These are phyloP conservation scores for Lochmaea capreae DNA, from an alignment of 2,888 invertebrate genomes.

Conservation along the genomic window DNA sequence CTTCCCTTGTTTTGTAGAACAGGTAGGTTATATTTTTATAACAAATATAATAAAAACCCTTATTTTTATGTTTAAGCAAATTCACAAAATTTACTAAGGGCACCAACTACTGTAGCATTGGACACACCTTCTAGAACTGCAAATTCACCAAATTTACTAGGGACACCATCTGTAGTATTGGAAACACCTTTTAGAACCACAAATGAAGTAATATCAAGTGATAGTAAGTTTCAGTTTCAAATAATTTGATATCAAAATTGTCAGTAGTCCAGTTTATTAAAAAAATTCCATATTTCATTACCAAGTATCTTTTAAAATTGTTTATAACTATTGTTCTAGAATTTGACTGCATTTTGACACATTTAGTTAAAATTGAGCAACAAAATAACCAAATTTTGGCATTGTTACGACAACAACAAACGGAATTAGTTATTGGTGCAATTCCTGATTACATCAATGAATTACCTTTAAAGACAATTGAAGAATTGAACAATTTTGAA, in stretches of 20 bases:
- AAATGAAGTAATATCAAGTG: too few species aligned
- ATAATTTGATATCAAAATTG: background rate
- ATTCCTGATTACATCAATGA: too few species aligned
- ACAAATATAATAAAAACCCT: background rate
- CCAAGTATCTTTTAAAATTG: background rate
- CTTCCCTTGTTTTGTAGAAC: slow-evolving; percentile 4
- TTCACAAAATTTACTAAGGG: slow-evolving; percentile 1
- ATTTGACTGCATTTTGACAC: background rate
- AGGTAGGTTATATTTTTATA: slow-evolving; percentile 3
- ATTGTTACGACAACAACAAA: slow-evolving; percentile 2
- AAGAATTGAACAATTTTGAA: too few species aligned
- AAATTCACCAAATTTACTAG: background rate
- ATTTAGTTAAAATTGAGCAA: background rate
- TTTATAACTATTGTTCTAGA: too few species aligned
- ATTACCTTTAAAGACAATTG: too few species aligned
- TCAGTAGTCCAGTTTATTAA: too few species aligned
- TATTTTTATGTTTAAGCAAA: too few species aligned
- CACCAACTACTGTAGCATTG: too few species aligned
- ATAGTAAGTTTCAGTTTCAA: background rate
- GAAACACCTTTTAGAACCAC: slow-evolving; percentile 1
- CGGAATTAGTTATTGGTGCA: slow-evolving; percentile 1
- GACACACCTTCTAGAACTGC: background rate
- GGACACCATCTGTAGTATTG: background rate
- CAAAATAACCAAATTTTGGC: too few species aligned
- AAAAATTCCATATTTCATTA: too few species aligned